Conservation (phyloP, 2,113 vertebrate species). For the Ptilorrhoa leucosticta region DNA sequence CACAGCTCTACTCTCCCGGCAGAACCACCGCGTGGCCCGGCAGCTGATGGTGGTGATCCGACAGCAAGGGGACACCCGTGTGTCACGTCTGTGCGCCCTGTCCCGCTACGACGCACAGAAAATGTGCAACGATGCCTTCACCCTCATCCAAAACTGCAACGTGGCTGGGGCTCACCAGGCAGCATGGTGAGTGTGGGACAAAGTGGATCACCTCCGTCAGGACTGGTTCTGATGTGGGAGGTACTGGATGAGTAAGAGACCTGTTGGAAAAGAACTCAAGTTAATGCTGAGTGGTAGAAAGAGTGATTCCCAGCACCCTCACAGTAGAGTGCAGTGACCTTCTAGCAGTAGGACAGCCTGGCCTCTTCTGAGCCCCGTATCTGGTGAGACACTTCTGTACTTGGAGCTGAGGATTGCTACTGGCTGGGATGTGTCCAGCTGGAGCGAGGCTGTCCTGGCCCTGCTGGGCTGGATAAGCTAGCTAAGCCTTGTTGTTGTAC, state of each 20-base stretch:
- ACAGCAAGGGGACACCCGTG: conserved; percentile 78
- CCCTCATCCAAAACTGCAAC: conserved; percentile 88
- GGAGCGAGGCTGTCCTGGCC: neutral
- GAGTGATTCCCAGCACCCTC: neutral
- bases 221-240: neutral
- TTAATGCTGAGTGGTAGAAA: neutral
- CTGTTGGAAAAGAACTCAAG: neutral
- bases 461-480: neutral
- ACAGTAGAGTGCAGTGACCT: accelerated
- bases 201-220: accelerated
- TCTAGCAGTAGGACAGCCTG: neutral
- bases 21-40: conserved; percentile 90
- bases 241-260: neutral
- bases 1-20: neutral
- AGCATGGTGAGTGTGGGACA: conserved; percentile 81
- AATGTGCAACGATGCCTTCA: conserved; percentile 84
- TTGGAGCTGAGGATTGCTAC: neutral
- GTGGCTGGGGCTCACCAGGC: conserved; percentile 81
- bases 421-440: neutral
- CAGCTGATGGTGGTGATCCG: conserved; percentile 83
- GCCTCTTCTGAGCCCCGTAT: neutral
- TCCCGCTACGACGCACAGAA: conserved; percentile 84
- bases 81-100: conserved; percentile 87
- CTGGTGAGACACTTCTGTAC: neutral
- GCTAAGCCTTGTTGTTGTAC: neutral